These are phyloP conservation scores for Halcyon malimbica DNA, from an alignment of 2,113 vertebrate species.

Conservation along the genomic window DNA sequence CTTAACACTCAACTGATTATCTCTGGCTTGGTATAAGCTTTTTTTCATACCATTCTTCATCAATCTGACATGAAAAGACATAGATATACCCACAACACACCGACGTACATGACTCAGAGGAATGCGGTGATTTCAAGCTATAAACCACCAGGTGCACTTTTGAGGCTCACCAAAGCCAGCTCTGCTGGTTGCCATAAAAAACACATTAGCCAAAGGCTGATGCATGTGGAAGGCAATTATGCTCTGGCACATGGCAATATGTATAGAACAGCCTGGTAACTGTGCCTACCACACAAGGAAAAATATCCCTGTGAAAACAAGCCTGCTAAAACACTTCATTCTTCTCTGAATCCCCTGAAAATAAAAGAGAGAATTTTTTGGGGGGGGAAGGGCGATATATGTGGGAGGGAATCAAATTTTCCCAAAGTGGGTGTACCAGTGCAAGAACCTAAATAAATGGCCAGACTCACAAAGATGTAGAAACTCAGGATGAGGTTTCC, in stretches of 20 bases:
- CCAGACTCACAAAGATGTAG: neutral
- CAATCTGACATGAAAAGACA: neutral
- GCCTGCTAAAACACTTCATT: constrained; percentile 35
- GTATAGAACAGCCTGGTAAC: constrained; percentile 44
- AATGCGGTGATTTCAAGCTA: neutral
- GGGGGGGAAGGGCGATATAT: neutral
- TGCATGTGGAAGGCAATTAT: constrained; percentile 54
- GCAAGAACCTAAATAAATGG: neutral
- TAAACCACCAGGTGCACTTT: constrained; percentile 60
- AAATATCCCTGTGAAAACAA: constrained; percentile 61
- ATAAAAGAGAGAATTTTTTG: neutral
- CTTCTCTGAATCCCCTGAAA: constrained; percentile 31
- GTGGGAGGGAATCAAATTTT: constrained; percentile 14
- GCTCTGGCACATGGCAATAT: constrained; percentile 15
- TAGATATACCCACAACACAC: neutral
- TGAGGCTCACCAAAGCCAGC: constrained; percentile 45
- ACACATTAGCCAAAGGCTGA: constrained; percentile 58
- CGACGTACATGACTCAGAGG: neutral
- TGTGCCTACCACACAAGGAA: constrained; percentile 50
- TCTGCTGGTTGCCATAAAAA: constrained; percentile 66
- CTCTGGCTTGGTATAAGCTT: neutral
- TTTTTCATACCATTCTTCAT: neutral
- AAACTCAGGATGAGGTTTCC: neutral
- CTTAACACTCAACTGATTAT: constrained; percentile 14
- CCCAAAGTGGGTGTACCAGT: neutral